Percentiles rank a stretch among this genome's conserved stretches.
Conservation (phyloP, 1,140 invertebrate species). For the Gonatopus flavifemur region DNA sequence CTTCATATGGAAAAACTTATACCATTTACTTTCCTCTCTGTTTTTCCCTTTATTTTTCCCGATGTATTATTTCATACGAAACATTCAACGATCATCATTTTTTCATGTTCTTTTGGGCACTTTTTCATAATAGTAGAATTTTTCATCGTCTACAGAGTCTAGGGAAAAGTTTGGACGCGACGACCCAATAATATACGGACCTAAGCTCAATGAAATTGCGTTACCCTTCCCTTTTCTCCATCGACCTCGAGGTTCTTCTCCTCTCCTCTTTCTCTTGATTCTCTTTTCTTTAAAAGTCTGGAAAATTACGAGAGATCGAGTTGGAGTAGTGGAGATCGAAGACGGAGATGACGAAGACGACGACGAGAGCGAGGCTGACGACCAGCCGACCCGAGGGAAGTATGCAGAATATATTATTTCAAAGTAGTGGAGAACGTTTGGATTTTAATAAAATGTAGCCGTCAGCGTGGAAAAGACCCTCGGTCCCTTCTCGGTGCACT, state of each 20-base stretch:
- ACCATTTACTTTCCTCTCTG: too few species aligned
- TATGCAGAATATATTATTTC: slow-evolving; percentile 24
- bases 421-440: slow-evolving; percentile 9
- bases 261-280: neutral
- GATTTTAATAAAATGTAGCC: slow-evolving; percentile 25
- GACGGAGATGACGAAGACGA: slow-evolving; percentile 1
- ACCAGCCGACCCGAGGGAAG: too few species aligned
- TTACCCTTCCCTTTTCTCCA: neutral
- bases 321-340: neutral
- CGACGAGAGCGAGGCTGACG: neutral
- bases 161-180: neutral
- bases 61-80: neutral
- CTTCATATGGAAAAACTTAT: too few species aligned
- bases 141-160: neutral
- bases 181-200: slow-evolving; percentile 8
- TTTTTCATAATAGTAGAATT: slow-evolving; percentile 18
- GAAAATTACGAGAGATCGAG: slow-evolving; percentile 13
- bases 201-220: slow-evolving; percentile 20
- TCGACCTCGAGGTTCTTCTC: slow-evolving; percentile 6
- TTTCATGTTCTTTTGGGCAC: slow-evolving; percentile 11
- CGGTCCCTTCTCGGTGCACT: slow-evolving; percentile 1
- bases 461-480: slow-evolving; percentile 11
- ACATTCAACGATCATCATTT: too few species aligned
- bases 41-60: slow-evolving; percentile 1
- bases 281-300: slow-evolving; percentile 12